A percentile compares a stretch with the other conserved stretches of the same genome.
These are phyloP conservation scores for Pectinophora gossypiella DNA, from an alignment of 1,140 invertebrate genomes.

Conservation along the genomic window DNA sequence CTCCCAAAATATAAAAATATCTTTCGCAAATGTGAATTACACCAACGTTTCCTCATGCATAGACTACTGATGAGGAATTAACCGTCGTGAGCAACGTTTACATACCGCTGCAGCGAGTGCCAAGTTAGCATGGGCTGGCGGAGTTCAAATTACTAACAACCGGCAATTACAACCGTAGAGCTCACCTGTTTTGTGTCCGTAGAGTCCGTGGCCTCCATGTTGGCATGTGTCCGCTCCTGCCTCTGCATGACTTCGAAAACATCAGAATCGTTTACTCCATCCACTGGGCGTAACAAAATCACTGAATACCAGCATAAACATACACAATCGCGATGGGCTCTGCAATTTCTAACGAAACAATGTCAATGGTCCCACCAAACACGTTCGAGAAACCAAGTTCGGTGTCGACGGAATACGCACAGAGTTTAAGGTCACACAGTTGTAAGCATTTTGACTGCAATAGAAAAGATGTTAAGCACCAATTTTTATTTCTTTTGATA, in stretches of 20 bases:
- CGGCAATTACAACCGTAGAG: constrained; percentile 46
- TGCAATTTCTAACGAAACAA: constrained; percentile 66
- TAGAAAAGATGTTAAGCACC: background rate
- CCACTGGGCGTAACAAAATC: constrained; percentile 44
- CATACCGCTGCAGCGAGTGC: background rate
- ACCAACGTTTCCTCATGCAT: too few species aligned
- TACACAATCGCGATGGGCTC: constrained; percentile 66
- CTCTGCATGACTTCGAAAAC: constrained; percentile 68
- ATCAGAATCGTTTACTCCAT: constrained; percentile 67
- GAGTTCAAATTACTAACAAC: constrained; percentile 45
- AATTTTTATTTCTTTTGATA: constrained; percentile 3
- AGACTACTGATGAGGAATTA: too few species aligned
- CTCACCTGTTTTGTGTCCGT: constrained; percentile 71
- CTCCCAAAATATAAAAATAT: too few species aligned
- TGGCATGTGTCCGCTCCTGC: constrained; percentile 64
- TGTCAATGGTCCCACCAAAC: constrained; percentile 66
- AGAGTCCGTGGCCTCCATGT: constrained; percentile 69
- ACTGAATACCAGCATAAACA: constrained; percentile 60
- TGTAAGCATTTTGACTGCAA: constrained; percentile 31
- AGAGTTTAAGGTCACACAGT: constrained; percentile 29
- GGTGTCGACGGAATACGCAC: constrained; percentile 26
- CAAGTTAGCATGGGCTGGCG: background rate
- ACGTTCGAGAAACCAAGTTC: constrained; percentile 48
- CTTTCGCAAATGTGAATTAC: too few species aligned
- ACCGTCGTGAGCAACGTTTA: too few species aligned